Percentiles rank a stretch among this genome's conserved stretches.
These are phyloP conservation scores for Mesembrinibis cayennensis DNA, from an alignment of 2,113 vertebrate species.

Conservation along the genomic window DNA sequence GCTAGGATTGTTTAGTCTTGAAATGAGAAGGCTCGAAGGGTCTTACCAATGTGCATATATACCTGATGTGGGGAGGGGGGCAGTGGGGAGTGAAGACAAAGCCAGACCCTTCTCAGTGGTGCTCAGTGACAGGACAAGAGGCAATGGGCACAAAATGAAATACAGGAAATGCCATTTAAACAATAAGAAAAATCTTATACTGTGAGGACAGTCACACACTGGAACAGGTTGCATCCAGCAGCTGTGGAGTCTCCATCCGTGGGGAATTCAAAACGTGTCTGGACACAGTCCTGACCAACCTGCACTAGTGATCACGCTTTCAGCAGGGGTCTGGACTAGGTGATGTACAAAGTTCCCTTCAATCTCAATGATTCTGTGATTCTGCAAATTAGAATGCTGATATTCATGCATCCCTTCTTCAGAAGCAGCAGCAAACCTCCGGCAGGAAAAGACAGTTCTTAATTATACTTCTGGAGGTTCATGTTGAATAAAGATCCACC, in stretches of 20 bases:
- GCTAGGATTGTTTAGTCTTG: background rate
- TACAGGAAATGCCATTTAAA: background rate
- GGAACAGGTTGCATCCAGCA: background rate
- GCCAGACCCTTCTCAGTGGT: background rate
- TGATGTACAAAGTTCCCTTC: background rate
- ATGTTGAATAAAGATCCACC: background rate
- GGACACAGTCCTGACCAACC: background rate
- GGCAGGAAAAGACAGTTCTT: background rate
- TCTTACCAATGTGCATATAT: background rate
- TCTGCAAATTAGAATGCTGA: background rate
- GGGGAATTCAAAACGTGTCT: background rate
- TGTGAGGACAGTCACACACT: background rate
- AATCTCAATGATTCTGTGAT: background rate
- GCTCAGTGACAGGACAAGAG: background rate
- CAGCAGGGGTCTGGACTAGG: background rate
- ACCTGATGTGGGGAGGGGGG: accelerated
- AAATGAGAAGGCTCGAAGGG: background rate
- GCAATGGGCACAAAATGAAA: background rate
- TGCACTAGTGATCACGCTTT: background rate
- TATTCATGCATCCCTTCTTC: background rate
- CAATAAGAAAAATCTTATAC: background rate
- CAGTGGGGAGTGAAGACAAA: background rate
- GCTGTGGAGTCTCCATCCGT: background rate
- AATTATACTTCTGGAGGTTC: background rate
- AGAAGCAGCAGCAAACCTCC: background rate